These are phyloP conservation scores for Halisarca cf. caerulea DNA, from an alignment of 37 sponge, comb jelly and placozoan species.

Conservation along the genomic window DNA sequence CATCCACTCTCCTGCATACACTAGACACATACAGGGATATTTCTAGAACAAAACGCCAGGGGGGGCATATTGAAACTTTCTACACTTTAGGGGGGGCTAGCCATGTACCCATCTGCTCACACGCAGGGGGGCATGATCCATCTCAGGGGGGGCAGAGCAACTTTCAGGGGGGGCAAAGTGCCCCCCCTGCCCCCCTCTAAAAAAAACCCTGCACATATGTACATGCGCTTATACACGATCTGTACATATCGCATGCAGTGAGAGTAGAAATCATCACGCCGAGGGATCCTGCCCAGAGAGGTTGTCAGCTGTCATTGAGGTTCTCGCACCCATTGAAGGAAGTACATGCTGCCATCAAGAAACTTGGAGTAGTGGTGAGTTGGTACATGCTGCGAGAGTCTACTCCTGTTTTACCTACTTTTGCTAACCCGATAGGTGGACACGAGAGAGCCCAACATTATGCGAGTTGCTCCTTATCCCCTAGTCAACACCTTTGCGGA, in stretches of 20 bases:
- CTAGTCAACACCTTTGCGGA: conserved; percentile 89
- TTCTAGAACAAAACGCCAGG: too few species aligned
- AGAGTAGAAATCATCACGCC: conserved; percentile 77
- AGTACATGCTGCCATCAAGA: conserved; percentile 30
- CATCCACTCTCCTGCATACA: too few species aligned
- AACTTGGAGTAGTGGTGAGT: conserved; percentile 73
- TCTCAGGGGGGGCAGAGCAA: too few species aligned
- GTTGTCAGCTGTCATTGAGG: conserved; percentile 76
- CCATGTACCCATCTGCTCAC: too few species aligned
- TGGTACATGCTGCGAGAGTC: background rate
- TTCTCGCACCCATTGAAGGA: conserved; percentile 59
- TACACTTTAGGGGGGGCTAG: too few species aligned
- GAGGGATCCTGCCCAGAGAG: conserved; percentile 67
- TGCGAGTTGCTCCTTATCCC: conserved; percentile 87
- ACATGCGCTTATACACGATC: too few species aligned
- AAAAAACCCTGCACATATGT: too few species aligned
- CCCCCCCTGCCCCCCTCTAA: too few species aligned
- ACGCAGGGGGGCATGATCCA: too few species aligned
- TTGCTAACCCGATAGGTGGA: conserved; percentile 37
- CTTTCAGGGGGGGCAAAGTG: too few species aligned
- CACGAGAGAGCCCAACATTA: conserved; percentile 41
- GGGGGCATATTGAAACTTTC: too few species aligned
- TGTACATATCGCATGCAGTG: conserved; percentile 1
- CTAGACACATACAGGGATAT: too few species aligned
- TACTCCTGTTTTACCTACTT: background rate